Evolutionary conservation across 2,113 vertebrate genomes (phyloP), one percentile per base, ranked within the genome.

Genomic region (Centropristis striata): DNA sequence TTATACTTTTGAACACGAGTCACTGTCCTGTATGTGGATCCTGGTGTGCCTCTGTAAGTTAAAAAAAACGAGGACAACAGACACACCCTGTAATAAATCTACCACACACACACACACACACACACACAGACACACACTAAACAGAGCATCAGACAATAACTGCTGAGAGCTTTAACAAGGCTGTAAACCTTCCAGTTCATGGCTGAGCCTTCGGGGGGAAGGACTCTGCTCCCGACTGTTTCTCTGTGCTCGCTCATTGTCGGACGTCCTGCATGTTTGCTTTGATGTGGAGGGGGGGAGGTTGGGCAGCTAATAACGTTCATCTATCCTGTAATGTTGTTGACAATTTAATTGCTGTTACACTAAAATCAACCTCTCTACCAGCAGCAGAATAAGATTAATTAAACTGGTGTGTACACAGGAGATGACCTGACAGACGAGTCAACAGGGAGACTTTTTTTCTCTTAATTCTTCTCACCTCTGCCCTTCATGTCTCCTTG

Each of bases 21-120:
- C 14, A 46, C 50, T 37, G 23, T 21, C 28, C 1, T 71, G 15
- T 10, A 46, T 50, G 32, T 73, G 16, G 41, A 53, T 36, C 42
- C 27, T 67, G 25, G 32, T 55, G n/a, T 28, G 9, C 47, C 60
- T 58, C 23, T 57, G 8, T 2, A 36, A 65, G 47, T 28, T n/a
- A n/a, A 37, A 37, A 27, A 44, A 57, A 71, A 73, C 9, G 2
- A 79, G 14, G 14, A 14, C 53, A 46, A 53, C 5, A 46, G 64
- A 16, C 77, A 80, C 36, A 46, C 47, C 66, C 77, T 82, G 59
- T 28, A 51, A 42, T 78, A 81, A 73, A 75, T 54, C 16, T 18
- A 32, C n/a, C 3, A 57, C 18, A 42, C 25, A 23, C 4, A 5
- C 13, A 57, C 18, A 42, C 25, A 23, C 4, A 5, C 13, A 37